phyloP scores from a whole-genome alignment of 2,113 vertebrate species.

The Hypomesus transpacificus region DNA sequence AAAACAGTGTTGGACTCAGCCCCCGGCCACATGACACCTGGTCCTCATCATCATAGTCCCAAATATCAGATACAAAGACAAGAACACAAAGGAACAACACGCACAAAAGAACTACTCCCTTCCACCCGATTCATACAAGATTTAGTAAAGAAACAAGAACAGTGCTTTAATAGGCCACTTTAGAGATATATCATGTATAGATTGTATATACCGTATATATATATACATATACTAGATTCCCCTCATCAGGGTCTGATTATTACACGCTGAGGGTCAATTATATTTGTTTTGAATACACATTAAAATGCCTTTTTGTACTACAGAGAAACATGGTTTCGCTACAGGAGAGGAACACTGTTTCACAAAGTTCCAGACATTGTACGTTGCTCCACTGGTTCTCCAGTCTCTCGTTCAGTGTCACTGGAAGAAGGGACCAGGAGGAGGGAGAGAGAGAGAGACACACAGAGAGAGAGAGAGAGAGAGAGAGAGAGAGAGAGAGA shows the following conservation, averaged over 20 bases:
- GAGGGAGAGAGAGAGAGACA: neutral
- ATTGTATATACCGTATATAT: conserved; percentile 58
- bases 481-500: neutral
- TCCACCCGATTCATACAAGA: conserved; percentile 18
- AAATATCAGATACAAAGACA: conserved; percentile 33
- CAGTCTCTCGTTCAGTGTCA: neutral
- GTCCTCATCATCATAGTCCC: conserved; percentile 13
- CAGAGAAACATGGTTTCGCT: conserved; percentile 28
- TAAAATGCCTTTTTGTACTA: conserved; percentile 42
- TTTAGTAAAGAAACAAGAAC: conserved; percentile 25
- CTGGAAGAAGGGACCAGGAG: conserved; percentile 26
- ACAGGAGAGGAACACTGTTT: conserved; percentile 42
- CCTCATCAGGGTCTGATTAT: conserved; percentile 46
- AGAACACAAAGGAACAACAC: conserved; percentile 34
- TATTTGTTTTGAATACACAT: conserved; percentile 58
- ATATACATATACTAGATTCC: conserved; percentile 55
- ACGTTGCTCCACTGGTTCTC: neutral
- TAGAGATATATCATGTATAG: conserved; percentile 59
- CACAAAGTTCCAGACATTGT: neutral
- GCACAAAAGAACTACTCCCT: conserved; percentile 19
- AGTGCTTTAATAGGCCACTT: conserved; percentile 58
- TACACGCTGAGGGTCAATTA: conserved; percentile 56
- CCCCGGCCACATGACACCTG: conserved; percentile 12
- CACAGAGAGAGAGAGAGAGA: neutral
- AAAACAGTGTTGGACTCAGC: conserved; percentile 39